phyloP scores from a whole-genome alignment of 1,140 invertebrate genomes.

The Lepidostoma basale region DNA sequence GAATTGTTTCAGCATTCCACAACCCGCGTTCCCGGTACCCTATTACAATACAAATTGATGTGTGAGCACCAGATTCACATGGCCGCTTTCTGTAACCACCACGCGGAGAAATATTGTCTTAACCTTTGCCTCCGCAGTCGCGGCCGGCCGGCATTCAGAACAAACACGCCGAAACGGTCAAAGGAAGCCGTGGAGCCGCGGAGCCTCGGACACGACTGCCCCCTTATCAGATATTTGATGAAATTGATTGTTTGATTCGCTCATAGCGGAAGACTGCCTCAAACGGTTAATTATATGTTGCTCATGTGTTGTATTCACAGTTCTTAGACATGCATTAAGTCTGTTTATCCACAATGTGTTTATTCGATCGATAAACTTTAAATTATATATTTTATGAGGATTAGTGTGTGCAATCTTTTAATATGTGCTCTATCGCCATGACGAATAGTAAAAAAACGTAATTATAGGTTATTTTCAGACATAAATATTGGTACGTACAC shows the following conservation, averaged over 20 bases:
- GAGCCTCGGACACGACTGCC: not conserved
- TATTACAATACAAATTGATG: conserved; percentile 14
- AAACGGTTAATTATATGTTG: conserved; percentile 8
- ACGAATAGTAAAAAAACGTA: too few relatives aligned
- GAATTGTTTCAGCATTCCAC: too few relatives aligned
- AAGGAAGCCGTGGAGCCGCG: conserved; percentile 7
- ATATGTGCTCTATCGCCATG: too few relatives aligned
- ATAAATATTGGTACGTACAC: too few relatives aligned
- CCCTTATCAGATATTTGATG: conserved; percentile 29
- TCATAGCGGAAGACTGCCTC: not conserved
- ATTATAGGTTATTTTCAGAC: too few relatives aligned
- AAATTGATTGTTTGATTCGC: conserved; percentile 12
- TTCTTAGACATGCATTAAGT: not conserved
- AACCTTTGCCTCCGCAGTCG: conserved; percentile 9
- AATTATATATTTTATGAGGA: too few relatives aligned
- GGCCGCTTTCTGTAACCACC: not conserved
- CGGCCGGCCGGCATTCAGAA: conserved; percentile 12
- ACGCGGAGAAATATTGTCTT: conserved; percentile 11
- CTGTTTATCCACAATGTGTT: not conserved
- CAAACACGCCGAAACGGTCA: conserved; percentile 26
- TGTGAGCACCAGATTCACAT: conserved; percentile 7
- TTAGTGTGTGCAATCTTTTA: too few relatives aligned
- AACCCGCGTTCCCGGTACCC: too few relatives aligned
- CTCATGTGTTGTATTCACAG: conserved; percentile 8
- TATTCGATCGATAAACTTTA: not conserved